phyloP scores from a whole-genome alignment of 2,797 vertebrate genomes.

The Pangasius mekongensis region DNA sequence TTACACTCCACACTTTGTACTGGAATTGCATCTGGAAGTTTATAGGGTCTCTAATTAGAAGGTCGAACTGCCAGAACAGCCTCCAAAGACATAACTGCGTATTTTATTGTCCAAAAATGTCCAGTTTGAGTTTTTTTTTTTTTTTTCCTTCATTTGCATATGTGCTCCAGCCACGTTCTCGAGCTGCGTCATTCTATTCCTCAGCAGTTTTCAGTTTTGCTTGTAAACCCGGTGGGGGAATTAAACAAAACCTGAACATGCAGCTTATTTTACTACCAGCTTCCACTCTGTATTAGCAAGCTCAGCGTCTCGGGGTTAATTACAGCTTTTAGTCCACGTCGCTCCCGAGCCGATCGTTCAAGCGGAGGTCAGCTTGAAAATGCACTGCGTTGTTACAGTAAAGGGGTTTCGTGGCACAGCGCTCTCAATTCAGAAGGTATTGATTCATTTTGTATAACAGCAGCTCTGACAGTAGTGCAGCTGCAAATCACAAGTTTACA shows the following conservation, averaged over 20 bases:
- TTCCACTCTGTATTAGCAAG: not conserved
- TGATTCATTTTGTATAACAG: not conserved
- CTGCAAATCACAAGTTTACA: not conserved
- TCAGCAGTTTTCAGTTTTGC: not conserved
- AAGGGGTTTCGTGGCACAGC: not conserved
- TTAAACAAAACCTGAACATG: not conserved
- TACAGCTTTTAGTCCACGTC: not conserved
- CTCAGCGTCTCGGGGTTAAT: not conserved
- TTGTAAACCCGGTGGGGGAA: not conserved
- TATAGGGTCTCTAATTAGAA: not conserved
- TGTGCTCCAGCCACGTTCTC: not conserved
- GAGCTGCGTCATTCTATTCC: not conserved
- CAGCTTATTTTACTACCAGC: not conserved
- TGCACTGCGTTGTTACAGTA: not conserved
- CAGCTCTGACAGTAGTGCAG: not conserved
- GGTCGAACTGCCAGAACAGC: not conserved
- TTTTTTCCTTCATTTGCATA: not conserved
- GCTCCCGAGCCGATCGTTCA: not conserved
- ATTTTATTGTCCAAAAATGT: no score
- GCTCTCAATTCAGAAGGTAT: not conserved
- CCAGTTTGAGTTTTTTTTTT: not conserved
- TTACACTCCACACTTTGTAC: not conserved
- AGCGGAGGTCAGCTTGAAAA: not conserved
- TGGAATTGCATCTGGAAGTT: not conserved
- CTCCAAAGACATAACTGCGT: not conserved